phyloP scores from a whole-genome alignment of 2,797 vertebrate genomes.

The Apogon hyalosoma region DNA sequence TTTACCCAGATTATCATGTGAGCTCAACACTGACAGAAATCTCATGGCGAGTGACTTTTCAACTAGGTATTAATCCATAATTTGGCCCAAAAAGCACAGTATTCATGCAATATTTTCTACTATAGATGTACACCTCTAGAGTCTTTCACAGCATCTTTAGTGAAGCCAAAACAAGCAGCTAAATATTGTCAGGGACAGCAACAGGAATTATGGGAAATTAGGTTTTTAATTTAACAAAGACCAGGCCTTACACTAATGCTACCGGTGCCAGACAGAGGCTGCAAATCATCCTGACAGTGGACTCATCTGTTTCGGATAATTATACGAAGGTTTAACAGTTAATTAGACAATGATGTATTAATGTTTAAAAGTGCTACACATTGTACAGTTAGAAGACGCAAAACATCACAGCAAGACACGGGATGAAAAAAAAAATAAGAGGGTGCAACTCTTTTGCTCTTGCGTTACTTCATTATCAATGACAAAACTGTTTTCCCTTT shows the following conservation, averaged over 20 bases:
- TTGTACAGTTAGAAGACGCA: conserved; percentile 26
- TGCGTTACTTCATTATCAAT: neutral
- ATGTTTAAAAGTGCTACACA: conserved; percentile 24
- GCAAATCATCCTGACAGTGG: conserved; percentile 43
- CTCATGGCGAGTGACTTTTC: too few species aligned
- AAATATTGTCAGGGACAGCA: neutral
- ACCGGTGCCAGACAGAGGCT: neutral
- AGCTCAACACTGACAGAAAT: too few species aligned
- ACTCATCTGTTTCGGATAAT: conserved; percentile 48
- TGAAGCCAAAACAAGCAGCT: neutral
- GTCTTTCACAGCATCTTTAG: neutral
- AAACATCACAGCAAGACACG: conserved; percentile 6
- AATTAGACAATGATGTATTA: conserved; percentile 49
- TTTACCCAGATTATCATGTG: too few species aligned
- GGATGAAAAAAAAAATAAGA: neutral
- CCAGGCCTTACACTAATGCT: neutral
- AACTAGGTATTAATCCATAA: too few species aligned
- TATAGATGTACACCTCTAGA: neutral
- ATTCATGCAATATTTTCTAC: too few species aligned
- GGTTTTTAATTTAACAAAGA: conserved; percentile 24
- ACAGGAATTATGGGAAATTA: conserved; percentile 36
- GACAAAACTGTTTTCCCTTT: neutral
- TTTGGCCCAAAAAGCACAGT: too few species aligned
- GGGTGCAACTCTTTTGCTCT: neutral
- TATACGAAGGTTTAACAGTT: conserved; percentile 44